A percentile compares a stretch with the other conserved stretches of the same genome.
These are phyloP conservation scores for Tipula helvola DNA, from an alignment of 2,888 invertebrate genomes.

Conservation along the genomic window DNA sequence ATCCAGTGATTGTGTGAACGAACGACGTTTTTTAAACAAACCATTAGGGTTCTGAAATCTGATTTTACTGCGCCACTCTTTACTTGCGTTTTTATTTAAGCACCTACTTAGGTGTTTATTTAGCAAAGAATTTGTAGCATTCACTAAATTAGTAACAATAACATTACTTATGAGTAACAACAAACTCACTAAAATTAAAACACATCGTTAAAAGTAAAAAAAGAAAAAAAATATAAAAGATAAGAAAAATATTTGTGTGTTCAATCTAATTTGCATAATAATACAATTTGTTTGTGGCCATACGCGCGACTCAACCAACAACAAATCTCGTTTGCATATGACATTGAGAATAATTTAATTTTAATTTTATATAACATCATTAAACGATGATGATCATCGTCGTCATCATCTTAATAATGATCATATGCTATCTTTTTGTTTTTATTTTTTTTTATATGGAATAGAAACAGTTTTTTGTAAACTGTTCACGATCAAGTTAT, in stretches of 20 bases:
- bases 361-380: not conserved
- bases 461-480: not conserved
- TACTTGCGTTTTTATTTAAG: not conserved
- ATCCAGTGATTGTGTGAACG: too few relatives aligned
- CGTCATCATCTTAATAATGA: not conserved
- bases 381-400: not conserved
- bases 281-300: not conserved
- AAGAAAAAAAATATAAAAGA: not conserved
- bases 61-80: not conserved
- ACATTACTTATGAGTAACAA: not conserved
- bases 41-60: too few relatives aligned
- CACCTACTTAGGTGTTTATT: not conserved
- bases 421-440: not conserved
- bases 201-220: not conserved
- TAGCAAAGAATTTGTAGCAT: not conserved
- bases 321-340: constrained; percentile 4
- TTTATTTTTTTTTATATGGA: not conserved
- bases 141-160: not conserved
- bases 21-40: too few relatives aligned
- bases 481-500: not conserved
- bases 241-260: not conserved
- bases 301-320: not conserved
- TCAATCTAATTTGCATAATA: not conserved
- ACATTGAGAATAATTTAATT: not conserved
- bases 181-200: not conserved